phyloP scores from a whole-genome alignment of 1,140 invertebrate species.

The Cardiocondyla obscurior region DNA sequence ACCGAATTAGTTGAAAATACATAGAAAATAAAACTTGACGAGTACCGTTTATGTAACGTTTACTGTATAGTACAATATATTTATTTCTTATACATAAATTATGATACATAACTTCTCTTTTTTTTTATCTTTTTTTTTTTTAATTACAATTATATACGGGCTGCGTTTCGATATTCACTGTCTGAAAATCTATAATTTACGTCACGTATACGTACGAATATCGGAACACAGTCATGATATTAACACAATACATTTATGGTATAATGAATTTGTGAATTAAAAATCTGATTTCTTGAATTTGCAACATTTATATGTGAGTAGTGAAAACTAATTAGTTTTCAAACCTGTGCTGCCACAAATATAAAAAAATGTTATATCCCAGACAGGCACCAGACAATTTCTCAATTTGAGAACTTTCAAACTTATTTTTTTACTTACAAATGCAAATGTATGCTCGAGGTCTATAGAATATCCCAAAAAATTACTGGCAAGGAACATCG shows the following conservation, averaged over 20 bases:
- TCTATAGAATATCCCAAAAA: background rate
- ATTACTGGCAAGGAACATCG: background rate
- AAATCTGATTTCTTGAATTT: conserved; percentile 73
- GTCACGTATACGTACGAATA: too few species aligned
- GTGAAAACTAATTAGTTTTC: conserved; percentile 59
- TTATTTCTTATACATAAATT: conserved; percentile 79
- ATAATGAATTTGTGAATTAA: conserved; percentile 78
- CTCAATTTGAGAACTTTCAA: conserved; percentile 65
- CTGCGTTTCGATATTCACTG: too few species aligned
- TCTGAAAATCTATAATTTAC: too few species aligned
- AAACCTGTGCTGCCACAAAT: conserved; percentile 62
- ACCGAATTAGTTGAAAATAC: background rate
- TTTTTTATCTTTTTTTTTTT: conserved; percentile 53
- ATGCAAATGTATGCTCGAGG: conserved; percentile 47
- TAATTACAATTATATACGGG: conserved; percentile 81
- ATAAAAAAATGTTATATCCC: conserved; percentile 41
- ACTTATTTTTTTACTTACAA: conserved; percentile 57
- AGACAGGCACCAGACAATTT: conserved; percentile 56
- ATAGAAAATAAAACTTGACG: too few species aligned
- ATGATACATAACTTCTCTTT: conserved; percentile 77
- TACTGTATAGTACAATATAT: conserved; percentile 78
- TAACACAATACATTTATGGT: conserved; percentile 79
- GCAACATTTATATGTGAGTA: conserved; percentile 69
- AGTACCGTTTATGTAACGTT: conserved; percentile 58
- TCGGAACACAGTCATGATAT: too few species aligned